Conservation (phyloP, 2,888 invertebrate species). For the Yponomeuta sedellus region DNA sequence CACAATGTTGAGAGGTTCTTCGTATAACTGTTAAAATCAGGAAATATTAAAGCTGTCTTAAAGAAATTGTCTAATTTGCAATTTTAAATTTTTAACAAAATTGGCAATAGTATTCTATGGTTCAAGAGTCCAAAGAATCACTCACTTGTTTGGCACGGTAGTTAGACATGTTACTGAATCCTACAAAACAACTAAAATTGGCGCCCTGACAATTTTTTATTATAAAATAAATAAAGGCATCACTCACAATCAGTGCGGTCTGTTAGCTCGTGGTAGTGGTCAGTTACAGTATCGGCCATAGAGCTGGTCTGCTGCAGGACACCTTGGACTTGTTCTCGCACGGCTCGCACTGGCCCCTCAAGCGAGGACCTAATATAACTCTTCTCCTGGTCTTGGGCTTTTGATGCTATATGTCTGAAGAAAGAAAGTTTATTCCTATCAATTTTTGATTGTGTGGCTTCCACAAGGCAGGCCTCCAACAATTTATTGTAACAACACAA, state of each 20-base stretch:
- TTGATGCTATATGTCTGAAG: constrained; percentile 38
- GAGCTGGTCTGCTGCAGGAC: constrained; percentile 51
- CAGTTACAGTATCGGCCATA: constrained; percentile 42
- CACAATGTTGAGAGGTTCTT: too few species aligned
- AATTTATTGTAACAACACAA: too few species aligned
- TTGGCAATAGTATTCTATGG: too few species aligned
- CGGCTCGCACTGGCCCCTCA: constrained; percentile 44
- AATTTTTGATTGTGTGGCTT: too few species aligned
- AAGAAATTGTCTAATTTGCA: too few species aligned
- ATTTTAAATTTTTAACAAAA: too few species aligned
- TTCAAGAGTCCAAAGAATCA: too few species aligned
- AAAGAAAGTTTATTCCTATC: constrained; percentile 11
- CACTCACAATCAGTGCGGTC: constrained; percentile 58
- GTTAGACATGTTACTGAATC: neutral
- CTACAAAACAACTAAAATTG: neutral
- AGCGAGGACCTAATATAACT: constrained; percentile 42
- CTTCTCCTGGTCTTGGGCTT: constrained; percentile 32
- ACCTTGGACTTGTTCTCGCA: constrained; percentile 50
- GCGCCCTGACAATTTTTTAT: neutral
- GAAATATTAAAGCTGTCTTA: too few species aligned
- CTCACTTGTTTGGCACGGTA: too few species aligned
- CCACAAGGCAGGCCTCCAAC: too few species aligned
- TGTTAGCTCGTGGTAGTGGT: constrained; percentile 49
- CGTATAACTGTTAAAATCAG: too few species aligned
- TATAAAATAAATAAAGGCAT: too few species aligned